These are phyloP conservation scores for Rugalucina vietnamica DNA, from an alignment of 2,888 invertebrate genomes.

Conservation along the genomic window DNA sequence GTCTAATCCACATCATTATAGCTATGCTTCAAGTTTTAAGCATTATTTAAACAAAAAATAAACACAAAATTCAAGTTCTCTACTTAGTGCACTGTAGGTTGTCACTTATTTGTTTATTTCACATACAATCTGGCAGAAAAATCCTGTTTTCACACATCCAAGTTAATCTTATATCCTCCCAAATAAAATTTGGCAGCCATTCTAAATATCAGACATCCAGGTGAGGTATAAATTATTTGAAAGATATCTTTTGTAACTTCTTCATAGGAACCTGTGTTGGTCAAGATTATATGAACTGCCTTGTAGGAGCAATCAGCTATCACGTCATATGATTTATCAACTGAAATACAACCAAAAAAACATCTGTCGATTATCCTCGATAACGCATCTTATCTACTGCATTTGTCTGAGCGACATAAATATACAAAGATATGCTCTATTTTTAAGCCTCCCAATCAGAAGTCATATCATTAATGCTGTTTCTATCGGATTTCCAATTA, in stretches of 20 bases:
- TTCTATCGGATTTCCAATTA: neutral
- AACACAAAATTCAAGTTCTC: neutral
- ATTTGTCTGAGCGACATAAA: no score
- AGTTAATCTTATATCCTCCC: neutral
- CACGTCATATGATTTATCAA: no score
- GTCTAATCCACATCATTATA: slow-evolving; percentile 8
- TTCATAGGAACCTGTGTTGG: no score
- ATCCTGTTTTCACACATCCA: neutral
- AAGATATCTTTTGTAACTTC: no score
- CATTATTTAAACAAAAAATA: neutral
- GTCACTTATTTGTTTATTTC: neutral
- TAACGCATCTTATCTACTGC: no score
- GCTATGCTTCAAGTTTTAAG: neutral
- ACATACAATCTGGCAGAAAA: neutral
- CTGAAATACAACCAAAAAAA: no score
- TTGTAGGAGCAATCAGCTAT: no score
- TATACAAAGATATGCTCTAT: neutral
- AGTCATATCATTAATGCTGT: neutral
- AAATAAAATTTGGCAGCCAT: slow-evolving; percentile 8
- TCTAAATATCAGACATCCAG: neutral
- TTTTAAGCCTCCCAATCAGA: neutral
- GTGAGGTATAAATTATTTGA: no score
- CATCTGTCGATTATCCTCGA: no score
- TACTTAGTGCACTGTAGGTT: neutral
- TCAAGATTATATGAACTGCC: no score